Conservation (phyloP, 2,797 vertebrate species). For the Argentina silus region DNA sequence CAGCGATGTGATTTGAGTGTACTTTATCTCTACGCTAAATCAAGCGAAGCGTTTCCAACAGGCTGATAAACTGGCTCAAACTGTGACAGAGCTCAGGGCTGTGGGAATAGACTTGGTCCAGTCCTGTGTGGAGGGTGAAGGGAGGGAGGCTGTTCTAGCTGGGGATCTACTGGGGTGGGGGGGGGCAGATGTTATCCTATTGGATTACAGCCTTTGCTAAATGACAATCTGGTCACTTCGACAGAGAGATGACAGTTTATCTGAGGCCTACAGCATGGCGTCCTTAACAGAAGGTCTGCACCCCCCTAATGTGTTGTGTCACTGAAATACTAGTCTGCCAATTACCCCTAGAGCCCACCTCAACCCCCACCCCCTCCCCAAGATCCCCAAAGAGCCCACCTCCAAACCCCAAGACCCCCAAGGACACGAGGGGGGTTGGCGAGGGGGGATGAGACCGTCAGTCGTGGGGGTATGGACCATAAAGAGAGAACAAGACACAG, state of each 20-base stretch:
- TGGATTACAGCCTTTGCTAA: background rate
- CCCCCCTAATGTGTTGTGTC: background rate
- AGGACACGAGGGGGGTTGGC: conserved; percentile 11
- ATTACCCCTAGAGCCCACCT: background rate
- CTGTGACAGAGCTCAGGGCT: conserved; percentile 53
- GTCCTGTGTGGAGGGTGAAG: background rate
- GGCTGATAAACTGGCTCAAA: conserved; percentile 46
- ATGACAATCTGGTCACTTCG: background rate
- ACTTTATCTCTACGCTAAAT: conserved; percentile 33
- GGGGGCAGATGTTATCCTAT: background rate
- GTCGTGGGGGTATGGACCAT: conserved; percentile 65
- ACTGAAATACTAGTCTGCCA: background rate
- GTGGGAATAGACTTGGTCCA: conserved; percentile 31
- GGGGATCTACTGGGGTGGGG: background rate
- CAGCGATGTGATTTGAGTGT: conserved; percentile 11
- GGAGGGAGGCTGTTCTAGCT: background rate
- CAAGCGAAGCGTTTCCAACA: conserved; percentile 60
- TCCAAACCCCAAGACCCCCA: conserved; percentile 37
- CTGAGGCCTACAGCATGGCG: background rate
- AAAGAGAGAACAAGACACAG: conserved; percentile 69
- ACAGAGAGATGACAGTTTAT: background rate
- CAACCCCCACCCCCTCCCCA: background rate
- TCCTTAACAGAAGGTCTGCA: background rate
- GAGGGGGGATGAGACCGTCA: conserved; percentile 58
- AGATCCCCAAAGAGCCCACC: conserved; percentile 7